phyloP scores from a whole-genome alignment of 2,797 vertebrate genomes.

The Pangasius djambal region DNA sequence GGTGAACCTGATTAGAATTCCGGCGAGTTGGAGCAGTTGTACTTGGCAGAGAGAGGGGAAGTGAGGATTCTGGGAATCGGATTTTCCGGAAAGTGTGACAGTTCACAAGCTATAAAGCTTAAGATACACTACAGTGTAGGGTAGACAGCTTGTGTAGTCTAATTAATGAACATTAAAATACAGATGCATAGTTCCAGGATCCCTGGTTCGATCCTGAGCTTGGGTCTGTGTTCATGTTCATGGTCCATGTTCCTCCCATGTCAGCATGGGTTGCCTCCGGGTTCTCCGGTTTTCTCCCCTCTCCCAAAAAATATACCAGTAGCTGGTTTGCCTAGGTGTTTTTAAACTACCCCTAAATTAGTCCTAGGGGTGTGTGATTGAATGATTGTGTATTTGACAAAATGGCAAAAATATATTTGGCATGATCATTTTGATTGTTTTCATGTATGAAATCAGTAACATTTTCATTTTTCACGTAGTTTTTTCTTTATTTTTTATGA shows the following conservation, averaged over 20 bases:
- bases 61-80: not conserved
- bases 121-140: not conserved
- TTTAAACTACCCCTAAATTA: not conserved
- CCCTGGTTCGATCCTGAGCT: not conserved
- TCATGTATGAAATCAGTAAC: not conserved
- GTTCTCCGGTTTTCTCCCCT: not conserved
- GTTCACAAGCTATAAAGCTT: not conserved
- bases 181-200: not conserved
- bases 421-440: not conserved
- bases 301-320: not conserved
- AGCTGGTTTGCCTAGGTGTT: not conserved
- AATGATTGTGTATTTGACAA: not conserved
- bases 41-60: not conserved
- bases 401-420: not conserved
- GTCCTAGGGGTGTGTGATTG: too few relatives aligned
- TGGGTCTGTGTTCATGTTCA: too few relatives aligned
- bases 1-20: slow-evolving; percentile 8
- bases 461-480: not conserved
- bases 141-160: not conserved
- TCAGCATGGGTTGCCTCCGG: not conserved
- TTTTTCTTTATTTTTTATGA: not conserved
- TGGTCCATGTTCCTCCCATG: not conserved
- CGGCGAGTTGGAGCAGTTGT: not conserved
- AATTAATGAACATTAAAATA: not conserved
- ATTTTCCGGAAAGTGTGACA: not conserved